Conservation (phyloP, 2,113 vertebrate species). For the Penelope pileata region DNA sequence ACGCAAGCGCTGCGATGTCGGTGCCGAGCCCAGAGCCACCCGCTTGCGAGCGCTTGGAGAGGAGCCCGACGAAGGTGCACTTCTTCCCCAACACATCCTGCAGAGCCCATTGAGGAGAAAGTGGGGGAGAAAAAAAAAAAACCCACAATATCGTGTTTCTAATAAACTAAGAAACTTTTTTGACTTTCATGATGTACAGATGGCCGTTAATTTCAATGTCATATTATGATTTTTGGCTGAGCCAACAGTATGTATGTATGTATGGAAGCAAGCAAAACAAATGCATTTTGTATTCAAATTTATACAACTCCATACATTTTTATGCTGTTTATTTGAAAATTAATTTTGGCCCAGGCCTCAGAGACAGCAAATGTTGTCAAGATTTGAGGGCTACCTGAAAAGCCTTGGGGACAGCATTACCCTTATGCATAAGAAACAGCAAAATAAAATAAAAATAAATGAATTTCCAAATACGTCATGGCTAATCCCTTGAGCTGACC, state of each 20-base stretch:
- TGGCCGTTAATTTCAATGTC: constrained; percentile 84
- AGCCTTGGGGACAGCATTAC: constrained; percentile 91
- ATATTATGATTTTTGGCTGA: constrained; percentile 84
- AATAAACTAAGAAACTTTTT: constrained; percentile 81
- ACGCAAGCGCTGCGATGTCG: background rate
- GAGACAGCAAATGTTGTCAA: constrained; percentile 89
- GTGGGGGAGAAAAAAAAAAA: background rate
- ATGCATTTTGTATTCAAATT: constrained; percentile 89
- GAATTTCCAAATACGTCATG: constrained; percentile 90
- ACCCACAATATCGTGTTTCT: constrained; percentile 9
- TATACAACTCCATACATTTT: constrained; percentile 90
- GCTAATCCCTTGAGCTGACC: constrained; percentile 88
- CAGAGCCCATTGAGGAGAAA: constrained; percentile 28
- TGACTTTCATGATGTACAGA: constrained; percentile 81
- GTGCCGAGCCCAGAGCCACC: background rate
- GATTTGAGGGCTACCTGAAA: constrained; percentile 90
- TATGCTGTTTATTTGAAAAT: constrained; percentile 91
- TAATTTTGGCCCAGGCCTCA: constrained; percentile 87
- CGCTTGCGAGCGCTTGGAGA: background rate
- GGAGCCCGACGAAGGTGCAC: constrained; percentile 51
- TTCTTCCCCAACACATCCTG: background rate
- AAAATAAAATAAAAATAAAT: constrained; percentile 96
- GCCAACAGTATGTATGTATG: constrained; percentile 80
- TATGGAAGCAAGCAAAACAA: constrained; percentile 84
- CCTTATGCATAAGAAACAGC: constrained; percentile 90